Evolutionary conservation across 1,140 invertebrate species (phyloP), one percentile per base, ranked within the genome.

Genomic region (Hestina assimilis): DNA sequence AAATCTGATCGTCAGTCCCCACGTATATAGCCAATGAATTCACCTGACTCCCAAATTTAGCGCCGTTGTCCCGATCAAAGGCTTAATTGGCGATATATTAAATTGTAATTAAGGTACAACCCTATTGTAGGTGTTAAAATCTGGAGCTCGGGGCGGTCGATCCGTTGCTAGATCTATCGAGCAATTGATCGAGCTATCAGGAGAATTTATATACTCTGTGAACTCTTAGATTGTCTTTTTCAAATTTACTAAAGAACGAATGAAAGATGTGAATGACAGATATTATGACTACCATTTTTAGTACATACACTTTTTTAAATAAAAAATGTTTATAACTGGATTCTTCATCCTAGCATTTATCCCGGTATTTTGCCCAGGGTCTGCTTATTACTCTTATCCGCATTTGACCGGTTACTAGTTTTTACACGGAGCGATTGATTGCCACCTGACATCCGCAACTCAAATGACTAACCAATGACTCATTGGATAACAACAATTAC

Each of bases 71-170:
- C 72, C 81, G 78, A 84, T 84, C 74, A 74, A 71, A 71, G 67
- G 72, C 66, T 79, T 83, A 85, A 85, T 85, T 81, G 79, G 76
- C 72, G 72, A 83, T 85, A 85, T 80, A 83, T 85, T 85, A 83
- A 76, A 80, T 80, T 74, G 75, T 85, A 85, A 82, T 85, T 83
- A 83, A 82, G 73, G 75, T 74, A 69, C 70, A 71, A 70, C 69
- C 72, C 71, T 71, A 75, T 73, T 72, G 54, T 64, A 81, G 79
- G 78, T 81, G 73, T 74, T 60, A 75, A 79, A 77, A 79, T 79
- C 72, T 75, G 63, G 63, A 29, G 69, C 67, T 60, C 46, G 51
- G 63, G 56, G 46, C 47, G 48, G 61, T 69, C 60, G 64, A 73
- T 72, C 60, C 45, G 50, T 66, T 29, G 33, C 20, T 7, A n/a